Base-by-base conservation (phyloP, 1,140 invertebrate genomes). In the Aleiodes sp. region DNA sequence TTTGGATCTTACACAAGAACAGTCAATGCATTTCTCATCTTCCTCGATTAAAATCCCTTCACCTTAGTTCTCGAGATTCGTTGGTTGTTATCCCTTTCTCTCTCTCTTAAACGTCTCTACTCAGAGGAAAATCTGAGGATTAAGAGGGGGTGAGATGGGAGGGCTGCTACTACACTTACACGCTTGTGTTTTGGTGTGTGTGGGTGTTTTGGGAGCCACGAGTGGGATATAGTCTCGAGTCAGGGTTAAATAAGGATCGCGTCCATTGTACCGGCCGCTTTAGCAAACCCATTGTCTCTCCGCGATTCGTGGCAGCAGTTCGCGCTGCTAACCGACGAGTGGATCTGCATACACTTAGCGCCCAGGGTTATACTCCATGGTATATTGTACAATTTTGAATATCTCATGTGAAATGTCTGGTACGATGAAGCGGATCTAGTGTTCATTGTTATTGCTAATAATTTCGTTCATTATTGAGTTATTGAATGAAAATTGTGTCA, bases 291-390 rank as follows among this genome's bases (percentile, higher is more conserved):
- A 85, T 86, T 86, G 85, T 86, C 78, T 86, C n/a, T n/a, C n/a
- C 79, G 77, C 78, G 80, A 83, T 84, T 39, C 60, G 60, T 37
- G 41, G n/a, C 26, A 26, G 60, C 28, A 46, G 52, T 56, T 37
- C 46, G 28, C 41, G 28, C 33, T 60, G 63, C 60, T 70, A 70
- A 75, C 65, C 84, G 82, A 86, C 82, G 84, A 86, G 85, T 86
- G 80, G 85, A 86, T 86, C 85, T 86, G 83, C 85, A 86, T 86
- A 86, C 84, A 83, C 82, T 86, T 86, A 86, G 78, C 82, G 68
- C 76, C 14, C 71, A 71, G 82, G 82, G 83, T 86, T 85, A 85
- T 79, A 84, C 80, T 77, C 72, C 72, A 59, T 39, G 19, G 29
- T 61, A 41, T 65, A 62, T 67, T 56, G 61, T 52, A 52, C 21